Base-by-base conservation (phyloP, 1,140 invertebrate genomes). In the Nasonia giraulti region DNA sequence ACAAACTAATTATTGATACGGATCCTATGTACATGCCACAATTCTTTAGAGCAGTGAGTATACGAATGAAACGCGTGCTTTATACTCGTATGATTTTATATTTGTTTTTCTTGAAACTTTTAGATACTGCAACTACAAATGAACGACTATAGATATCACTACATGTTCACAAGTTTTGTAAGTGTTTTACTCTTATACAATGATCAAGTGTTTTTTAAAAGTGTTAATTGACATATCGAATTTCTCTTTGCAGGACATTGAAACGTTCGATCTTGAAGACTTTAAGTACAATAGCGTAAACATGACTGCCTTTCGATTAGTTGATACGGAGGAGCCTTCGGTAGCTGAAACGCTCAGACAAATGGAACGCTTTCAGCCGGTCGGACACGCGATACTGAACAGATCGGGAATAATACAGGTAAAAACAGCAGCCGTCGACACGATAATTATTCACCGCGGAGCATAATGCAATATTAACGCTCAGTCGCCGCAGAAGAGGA, bases 201-300 rank as follows among this genome's bases (percentile, higher is more conserved):
- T 44, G 0, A 8, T 7, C 40, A 44, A 44, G 83, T 79, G 78
- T 85, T 83, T 44, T 44, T 0, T 8, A 44, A 8, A 8, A 37
- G 33, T 37, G 33, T 37, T 83, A 50, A 31, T 20, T 47, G 27
- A 55, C 1, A 27, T n/a, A 8, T 74, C 82, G 86, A 80, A 27
- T 50, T 50, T 50, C 3, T 68, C 44, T n/a, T 92, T 92, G 10
- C 91, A 97, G 97, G 97, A 98, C 92, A 95, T 98, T 89, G 97
- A 98, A 92, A 96, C 97, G 17, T 98, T 98, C 89, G 97, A 98
- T 92, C 92, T 98, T 82, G 97, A 98, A 92, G 97, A 98, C 91
- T 98, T 98, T 93, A 97, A 97, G 90, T 98, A 98, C 93, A 98
- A 98, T 92, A 96, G 96, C 82, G 97, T 98, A 17, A 98, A 98